Evolutionary conservation across 2,113 vertebrate genomes (phyloP), one percentile per base, ranked within the genome.

Genomic region (Himantopus leucocephalus): DNA sequence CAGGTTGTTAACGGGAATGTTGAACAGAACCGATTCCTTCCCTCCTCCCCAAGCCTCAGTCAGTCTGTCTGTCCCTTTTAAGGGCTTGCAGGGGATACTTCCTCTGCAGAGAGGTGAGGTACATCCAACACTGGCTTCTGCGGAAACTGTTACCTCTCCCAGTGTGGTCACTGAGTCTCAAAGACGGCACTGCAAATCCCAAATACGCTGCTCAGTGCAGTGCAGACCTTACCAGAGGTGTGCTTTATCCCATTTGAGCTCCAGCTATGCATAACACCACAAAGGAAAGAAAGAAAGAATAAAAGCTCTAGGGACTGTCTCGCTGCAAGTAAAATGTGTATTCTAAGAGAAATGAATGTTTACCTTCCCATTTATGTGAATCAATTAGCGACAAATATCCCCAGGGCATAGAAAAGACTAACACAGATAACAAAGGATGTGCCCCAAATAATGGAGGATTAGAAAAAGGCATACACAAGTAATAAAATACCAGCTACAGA

Each of bases 321-420:
- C 0, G 0, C 50, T 85, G 70, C 67, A 93, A 70, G 80, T n/a
- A 73, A 85, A 79, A 73, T 48, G 43, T 85, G 77, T 59, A 19
- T 88, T 87, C 76, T 58, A 63, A 89, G 88, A 94, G 62, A 93
- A 96, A 96, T 58, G 20, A 77, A 94, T 96, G 81, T 94, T 97
- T 96, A 94, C 88, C 56, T 92, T 91, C 55, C 83, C 56, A 56
- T 79, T 96, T 81, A 29, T 63, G 80, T 71, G 86, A 92, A 63
- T 86, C 91, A 97, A 94, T 96, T 95, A 96, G 74, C 1, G 5
- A 95, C 64, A 94, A 95, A 94, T 92, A 91, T 85, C 72, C 70
- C 91, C 43, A 39, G 72, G 85, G 82, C 85, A 87, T 1, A 47
- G 85, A 26, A 56, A 56, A 90, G 68, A 85, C 94, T 68, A 73